Percentiles rank a stretch among this genome's conserved stretches.
Conservation (phyloP, 1,140 invertebrate species). For the Leptinotarsa defecta region DNA sequence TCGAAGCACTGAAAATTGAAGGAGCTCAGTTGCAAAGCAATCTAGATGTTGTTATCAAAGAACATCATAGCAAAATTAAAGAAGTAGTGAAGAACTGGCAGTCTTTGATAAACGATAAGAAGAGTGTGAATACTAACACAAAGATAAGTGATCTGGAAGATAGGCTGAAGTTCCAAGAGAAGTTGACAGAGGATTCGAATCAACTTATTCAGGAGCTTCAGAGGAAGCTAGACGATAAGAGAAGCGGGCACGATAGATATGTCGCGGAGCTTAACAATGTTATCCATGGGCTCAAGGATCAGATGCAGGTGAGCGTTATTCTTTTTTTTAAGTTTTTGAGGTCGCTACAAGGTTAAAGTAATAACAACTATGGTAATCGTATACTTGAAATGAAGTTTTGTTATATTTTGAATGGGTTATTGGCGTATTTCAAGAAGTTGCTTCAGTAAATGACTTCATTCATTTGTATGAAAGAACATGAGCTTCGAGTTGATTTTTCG, state of each 20-base stretch:
- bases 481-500: too few species aligned
- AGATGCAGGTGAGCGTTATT: slow-evolving; percentile 37
- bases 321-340: too few species aligned
- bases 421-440: too few species aligned
- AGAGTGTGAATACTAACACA: slow-evolving; percentile 22
- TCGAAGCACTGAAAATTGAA: slow-evolving; percentile 42
- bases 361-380: too few species aligned
- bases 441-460: too few species aligned
- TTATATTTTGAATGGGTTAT: too few species aligned
- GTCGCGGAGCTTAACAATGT: slow-evolving; percentile 40
- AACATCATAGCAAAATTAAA: slow-evolving; percentile 43
- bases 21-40: slow-evolving; percentile 38
- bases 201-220: slow-evolving; percentile 38
- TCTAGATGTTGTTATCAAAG: slow-evolving; percentile 33
- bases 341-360: too few species aligned
- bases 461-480: too few species aligned
- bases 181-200: slow-evolving; percentile 37
- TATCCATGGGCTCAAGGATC: slow-evolving; percentile 41
- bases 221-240: slow-evolving; percentile 42
- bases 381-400: too few species aligned
- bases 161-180: slow-evolving; percentile 41
- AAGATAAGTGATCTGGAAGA: slow-evolving; percentile 39
- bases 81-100: slow-evolving; percentile 45
- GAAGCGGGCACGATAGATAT: slow-evolving; percentile 37
- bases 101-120: slow-evolving; percentile 36